Evolutionary conservation across 1,140 invertebrate genomes (phyloP).

Genomic region (Gyrodactylus bullatarudis): DNA sequence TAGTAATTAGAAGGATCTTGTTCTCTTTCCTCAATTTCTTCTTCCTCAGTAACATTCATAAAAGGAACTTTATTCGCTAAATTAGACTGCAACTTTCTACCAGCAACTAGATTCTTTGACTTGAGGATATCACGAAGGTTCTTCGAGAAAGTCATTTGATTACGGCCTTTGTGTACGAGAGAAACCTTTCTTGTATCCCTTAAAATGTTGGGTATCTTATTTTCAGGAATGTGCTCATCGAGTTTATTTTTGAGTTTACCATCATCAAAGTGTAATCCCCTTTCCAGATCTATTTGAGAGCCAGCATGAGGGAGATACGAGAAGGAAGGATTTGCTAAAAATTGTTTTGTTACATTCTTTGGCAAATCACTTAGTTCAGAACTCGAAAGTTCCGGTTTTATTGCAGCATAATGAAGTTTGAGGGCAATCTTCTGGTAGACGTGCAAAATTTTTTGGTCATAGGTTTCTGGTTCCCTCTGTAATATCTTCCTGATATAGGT

Average conservation of each 20-base stretch:
- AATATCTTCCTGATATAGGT: neutral
- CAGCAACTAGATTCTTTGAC: neutral
- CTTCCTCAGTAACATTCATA: too few relatives aligned
- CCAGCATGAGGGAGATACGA: neutral
- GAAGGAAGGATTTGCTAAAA: neutral
- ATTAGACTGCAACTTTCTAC: too few relatives aligned
- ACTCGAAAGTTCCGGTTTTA: neutral
- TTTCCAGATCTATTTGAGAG: neutral
- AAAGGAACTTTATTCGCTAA: too few relatives aligned
- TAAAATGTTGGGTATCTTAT: neutral
- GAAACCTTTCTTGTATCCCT: neutral
- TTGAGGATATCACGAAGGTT: neutral
- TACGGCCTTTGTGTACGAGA: neutral
- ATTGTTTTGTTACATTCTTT: neutral
- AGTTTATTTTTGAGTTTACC: neutral
- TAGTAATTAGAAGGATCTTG: too few relatives aligned
- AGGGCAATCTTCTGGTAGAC: slow-evolving; percentile 1
- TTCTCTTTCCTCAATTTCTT: too few relatives aligned
- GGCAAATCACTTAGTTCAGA: neutral
- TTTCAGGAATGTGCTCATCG: neutral
- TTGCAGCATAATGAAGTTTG: slow-evolving; percentile 1
- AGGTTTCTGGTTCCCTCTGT: neutral
- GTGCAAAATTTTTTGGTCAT: slow-evolving; percentile 1
- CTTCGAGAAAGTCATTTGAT: neutral
- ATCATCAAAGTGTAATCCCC: neutral